Percentiles rank a stretch among this genome's conserved stretches.
Evolutionary conservation across 2,888 invertebrate genomes (phyloP).

Genomic region (Plagodis dolabraria): DNA sequence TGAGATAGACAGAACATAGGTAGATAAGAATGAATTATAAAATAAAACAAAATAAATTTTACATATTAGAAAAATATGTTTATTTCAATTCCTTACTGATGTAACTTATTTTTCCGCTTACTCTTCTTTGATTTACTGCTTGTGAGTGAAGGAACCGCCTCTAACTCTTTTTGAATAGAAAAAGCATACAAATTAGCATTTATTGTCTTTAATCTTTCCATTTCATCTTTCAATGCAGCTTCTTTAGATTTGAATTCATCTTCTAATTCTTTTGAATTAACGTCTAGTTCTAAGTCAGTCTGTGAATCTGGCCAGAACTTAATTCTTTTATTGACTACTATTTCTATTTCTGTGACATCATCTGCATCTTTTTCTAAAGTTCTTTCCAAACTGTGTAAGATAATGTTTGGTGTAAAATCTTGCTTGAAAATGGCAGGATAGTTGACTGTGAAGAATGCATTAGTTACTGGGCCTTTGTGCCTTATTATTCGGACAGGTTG

Average conservation of each 20-base stretch:
- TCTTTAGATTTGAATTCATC: constrained; percentile 59
- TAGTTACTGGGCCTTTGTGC: constrained; percentile 91
- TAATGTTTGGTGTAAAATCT: constrained; percentile 82
- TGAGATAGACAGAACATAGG: too few species aligned
- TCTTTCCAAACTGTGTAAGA: constrained; percentile 87
- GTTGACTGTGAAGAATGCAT: constrained; percentile 87
- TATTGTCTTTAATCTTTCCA: constrained; percentile 80
- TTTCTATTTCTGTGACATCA: constrained; percentile 72
- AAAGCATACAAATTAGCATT: constrained; percentile 86
- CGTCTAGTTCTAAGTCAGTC: constrained; percentile 39
- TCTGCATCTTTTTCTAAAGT: constrained; percentile 83
- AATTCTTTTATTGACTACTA: constrained; percentile 65
- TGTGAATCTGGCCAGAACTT: constrained; percentile 67
- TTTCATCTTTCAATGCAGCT: constrained; percentile 71
- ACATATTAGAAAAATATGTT: constrained; percentile 9
- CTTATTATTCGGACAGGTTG: constrained; percentile 89
- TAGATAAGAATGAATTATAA: not conserved
- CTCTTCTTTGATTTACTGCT: constrained; percentile 57
- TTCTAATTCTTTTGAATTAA: constrained; percentile 50
- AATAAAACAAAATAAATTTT: constrained; percentile 6
- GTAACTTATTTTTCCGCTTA: constrained; percentile 42
- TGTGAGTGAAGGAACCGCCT: constrained; percentile 43
- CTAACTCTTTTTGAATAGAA: constrained; percentile 75
- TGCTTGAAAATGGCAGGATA: constrained; percentile 85
- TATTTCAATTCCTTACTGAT: constrained; percentile 1